Evolutionary conservation across 1,140 invertebrate species (phyloP).

Genomic region (Hermatobates lingyangjiaoensis): DNA sequence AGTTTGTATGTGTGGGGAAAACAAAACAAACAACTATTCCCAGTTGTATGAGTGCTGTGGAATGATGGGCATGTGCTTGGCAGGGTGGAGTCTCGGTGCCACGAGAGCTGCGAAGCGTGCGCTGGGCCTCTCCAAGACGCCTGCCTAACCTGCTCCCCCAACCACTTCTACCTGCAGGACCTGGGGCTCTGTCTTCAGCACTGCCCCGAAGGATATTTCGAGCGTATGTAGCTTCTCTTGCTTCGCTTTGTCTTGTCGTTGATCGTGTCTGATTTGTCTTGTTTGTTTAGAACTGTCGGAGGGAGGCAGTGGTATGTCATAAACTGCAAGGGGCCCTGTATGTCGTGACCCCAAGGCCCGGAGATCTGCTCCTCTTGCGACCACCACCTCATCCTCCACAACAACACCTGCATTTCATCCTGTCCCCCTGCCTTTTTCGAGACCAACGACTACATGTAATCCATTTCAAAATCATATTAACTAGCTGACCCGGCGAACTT

Average conservation of each 20-base stretch:
- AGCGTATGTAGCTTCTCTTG: slow-evolving; percentile 37
- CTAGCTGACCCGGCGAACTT: no score
- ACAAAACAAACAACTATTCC: no score
- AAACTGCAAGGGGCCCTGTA: slow-evolving; percentile 51
- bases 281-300: background rate
- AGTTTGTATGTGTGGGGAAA: no score
- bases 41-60: no score
- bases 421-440: slow-evolving; percentile 63
- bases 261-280: background rate
- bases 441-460: slow-evolving; percentile 62
- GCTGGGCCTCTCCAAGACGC: slow-evolving; percentile 57
- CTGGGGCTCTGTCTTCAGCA: slow-evolving; percentile 59
- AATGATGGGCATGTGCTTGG: background rate
- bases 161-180: slow-evolving; percentile 52
- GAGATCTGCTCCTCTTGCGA: slow-evolving; percentile 63
- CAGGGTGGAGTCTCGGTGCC: slow-evolving; percentile 27
- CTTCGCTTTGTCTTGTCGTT: no score
- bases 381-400: slow-evolving; percentile 56
- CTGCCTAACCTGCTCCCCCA: slow-evolving; percentile 56
- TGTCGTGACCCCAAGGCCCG: slow-evolving; percentile 55
- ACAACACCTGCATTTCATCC: slow-evolving; percentile 53
- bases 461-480: no score
- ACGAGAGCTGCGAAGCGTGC: slow-evolving; percentile 64
- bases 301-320: background rate
- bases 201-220: slow-evolving; percentile 66